Percentiles rank a stretch among this genome's conserved stretches.
These are phyloP conservation scores for Otolemur crassicaudatus DNA, from an alignment of 2,797 vertebrate species.

Conservation along the genomic window DNA sequence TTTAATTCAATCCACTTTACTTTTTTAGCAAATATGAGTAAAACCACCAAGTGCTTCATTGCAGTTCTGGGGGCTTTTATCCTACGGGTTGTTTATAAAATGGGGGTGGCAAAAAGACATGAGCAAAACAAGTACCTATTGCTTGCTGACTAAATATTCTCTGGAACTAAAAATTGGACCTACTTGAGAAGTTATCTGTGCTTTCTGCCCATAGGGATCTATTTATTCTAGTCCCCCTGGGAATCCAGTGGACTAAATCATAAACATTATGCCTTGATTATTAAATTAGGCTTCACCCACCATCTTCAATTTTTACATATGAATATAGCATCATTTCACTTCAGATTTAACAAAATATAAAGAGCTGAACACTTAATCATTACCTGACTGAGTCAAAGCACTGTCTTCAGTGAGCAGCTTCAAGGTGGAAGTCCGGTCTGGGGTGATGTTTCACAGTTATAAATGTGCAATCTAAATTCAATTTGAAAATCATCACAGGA, in stretches of 20 bases:
- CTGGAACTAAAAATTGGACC: neutral
- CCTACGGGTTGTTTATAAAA: neutral
- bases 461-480: conserved; percentile 25
- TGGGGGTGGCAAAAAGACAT: neutral
- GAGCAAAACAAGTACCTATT: neutral
- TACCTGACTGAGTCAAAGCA: conserved; percentile 40
- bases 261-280: conserved; percentile 34
- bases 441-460: neutral
- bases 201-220: neutral
- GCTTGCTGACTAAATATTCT: neutral
- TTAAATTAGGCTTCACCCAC: neutral
- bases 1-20: neutral
- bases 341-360: conserved; percentile 49
- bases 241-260: neutral
- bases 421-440: neutral
- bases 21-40: neutral
- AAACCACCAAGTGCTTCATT: neutral
- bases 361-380: neutral
- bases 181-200: neutral
- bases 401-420: neutral
- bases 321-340: conserved; percentile 8
- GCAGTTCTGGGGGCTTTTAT: neutral
- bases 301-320: neutral
- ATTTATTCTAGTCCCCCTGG: neutral
- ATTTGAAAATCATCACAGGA: conserved; percentile 17